Evolutionary conservation across 2,797 vertebrate species (phyloP), one percentile per base, ranked within the genome.

Genomic region (Balearica regulorum): DNA sequence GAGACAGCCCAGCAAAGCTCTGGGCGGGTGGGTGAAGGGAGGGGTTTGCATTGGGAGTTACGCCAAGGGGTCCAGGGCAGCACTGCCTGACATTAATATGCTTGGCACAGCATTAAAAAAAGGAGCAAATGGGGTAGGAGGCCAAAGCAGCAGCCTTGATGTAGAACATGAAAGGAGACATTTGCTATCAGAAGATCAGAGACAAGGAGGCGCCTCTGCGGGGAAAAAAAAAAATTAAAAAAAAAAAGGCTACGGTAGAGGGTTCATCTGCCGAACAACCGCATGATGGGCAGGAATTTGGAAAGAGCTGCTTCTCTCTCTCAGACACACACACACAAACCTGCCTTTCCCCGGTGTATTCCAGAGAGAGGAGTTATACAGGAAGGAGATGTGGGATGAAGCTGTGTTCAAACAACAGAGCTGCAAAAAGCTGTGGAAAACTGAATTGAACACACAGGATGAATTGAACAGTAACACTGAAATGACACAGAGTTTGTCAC

Each of bases 101-200:
- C 73, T 91, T 82, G 87, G 93, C 89, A 87, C n/a, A 11, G 41
- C 90, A 72, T 89, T 91, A 88, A 83, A 92, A 72, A 88, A 87
- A 92, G 54, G 39, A 89, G 61, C 44, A 94, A 91, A 95, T 87
- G 75, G 89, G 89, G 80, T 39, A 72, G 93, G 82, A 92, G 83
- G 88, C 80, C 92, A 92, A 87, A 82, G 89, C 77, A 54, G 44
- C 88, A 92, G 75, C 93, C 95, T 97, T 96, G 92, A 95, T 92
- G 89, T 91, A 89, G 81, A 35, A 94, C 82, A 93, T 92, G 61
- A 96, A 92, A 93, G 89, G 80, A 97, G 65, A 89, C 51, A 25
- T 92, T 94, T 83, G 89, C 85, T 91, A 92, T 89, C 93, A 94
- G 65, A 75, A 87, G 69, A 97, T 97, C 94, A 94, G 90, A 88